These are phyloP conservation scores for Myiothlypis coronata DNA, from an alignment of 2,797 vertebrate species.

Conservation along the genomic window DNA sequence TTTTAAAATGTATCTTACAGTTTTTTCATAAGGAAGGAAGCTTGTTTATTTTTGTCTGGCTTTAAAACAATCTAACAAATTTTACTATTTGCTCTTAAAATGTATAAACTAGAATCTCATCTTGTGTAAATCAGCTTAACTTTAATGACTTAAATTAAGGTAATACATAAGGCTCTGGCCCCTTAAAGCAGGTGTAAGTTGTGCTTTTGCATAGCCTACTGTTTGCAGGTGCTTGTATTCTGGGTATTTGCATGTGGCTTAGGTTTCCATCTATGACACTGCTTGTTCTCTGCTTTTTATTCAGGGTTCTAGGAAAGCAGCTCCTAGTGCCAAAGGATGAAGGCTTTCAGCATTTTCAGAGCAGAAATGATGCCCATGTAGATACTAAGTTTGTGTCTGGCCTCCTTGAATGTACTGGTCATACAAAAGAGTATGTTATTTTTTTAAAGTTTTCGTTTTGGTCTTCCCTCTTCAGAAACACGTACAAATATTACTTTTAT, in stretches of 20 bases:
- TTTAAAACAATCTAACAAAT: not conserved
- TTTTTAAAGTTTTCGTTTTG: not conserved
- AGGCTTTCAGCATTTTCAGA: slow-evolving; percentile 78
- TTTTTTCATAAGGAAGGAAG: not conserved
- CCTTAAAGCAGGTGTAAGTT: not conserved
- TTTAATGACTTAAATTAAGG: not conserved
- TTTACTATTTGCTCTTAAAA: not conserved
- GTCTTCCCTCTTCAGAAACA: not conserved
- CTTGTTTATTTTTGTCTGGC: not conserved
- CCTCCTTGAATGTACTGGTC: slow-evolving; percentile 19
- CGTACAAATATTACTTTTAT: not conserved
- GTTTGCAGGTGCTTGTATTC: not conserved
- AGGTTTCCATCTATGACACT: not conserved
- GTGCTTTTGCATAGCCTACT: not conserved
- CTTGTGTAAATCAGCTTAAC: not conserved
- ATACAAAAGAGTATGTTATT: slow-evolving; percentile 73
- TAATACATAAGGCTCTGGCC: not conserved
- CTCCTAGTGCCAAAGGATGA: slow-evolving; percentile 77
- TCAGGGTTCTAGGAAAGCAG: slow-evolving; percentile 81
- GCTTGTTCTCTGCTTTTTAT: not conserved
- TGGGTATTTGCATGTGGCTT: not conserved
- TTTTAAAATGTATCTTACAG: not conserved
- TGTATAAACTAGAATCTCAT: not conserved
- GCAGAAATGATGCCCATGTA: not conserved
- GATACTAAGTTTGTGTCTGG: not conserved